phyloP scores from a whole-genome alignment of 2,888 invertebrate species.

The Papilio gigon region DNA sequence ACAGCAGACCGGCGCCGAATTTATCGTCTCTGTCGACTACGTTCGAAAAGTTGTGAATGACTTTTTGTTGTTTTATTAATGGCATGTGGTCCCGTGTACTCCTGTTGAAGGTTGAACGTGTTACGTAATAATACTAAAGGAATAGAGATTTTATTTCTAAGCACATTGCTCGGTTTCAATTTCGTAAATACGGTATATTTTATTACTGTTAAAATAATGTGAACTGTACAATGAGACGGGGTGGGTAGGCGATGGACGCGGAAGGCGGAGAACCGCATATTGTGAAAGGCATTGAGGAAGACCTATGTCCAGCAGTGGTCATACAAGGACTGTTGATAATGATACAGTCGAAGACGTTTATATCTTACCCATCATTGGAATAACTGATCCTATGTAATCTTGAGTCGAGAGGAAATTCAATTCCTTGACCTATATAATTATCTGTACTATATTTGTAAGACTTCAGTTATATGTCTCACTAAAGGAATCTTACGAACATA shows the following conservation, averaged over 20 bases:
- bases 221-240: too few species aligned
- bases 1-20: slow-evolving; percentile 21
- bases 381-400: background rate
- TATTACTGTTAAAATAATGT: background rate
- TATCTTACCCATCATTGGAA: background rate
- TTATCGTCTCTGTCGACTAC: slow-evolving; percentile 8
- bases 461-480: background rate
- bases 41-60: slow-evolving; percentile 28
- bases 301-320: too few species aligned
- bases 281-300: too few species aligned
- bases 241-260: too few species aligned
- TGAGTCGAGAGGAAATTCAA: background rate
- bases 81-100: slow-evolving; percentile 9
- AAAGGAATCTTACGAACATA: background rate
- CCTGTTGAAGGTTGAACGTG: background rate
- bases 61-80: slow-evolving; percentile 23
- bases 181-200: background rate
- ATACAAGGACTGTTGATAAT: too few species aligned
- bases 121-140: background rate
- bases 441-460: background rate
- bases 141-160: background rate
- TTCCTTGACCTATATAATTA: background rate
- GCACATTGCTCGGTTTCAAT: background rate
- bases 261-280: too few species aligned
- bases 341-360: background rate